These are phyloP conservation scores for Phengaris alcon DNA, from an alignment of 2,888 invertebrate genomes.

Conservation along the genomic window DNA sequence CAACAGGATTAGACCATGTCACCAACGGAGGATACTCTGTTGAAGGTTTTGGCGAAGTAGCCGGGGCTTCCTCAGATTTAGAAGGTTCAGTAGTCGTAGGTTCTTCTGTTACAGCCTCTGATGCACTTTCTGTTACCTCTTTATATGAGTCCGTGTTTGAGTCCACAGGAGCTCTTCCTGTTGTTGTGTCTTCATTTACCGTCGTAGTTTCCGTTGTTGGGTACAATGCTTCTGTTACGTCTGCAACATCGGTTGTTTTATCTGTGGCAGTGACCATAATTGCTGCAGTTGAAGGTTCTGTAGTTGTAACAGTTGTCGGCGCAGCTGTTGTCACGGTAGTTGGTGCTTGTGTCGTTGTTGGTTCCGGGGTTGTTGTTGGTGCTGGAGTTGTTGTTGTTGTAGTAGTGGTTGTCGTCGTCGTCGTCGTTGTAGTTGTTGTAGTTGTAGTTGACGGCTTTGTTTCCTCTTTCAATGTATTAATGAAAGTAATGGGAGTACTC, in stretches of 20 bases:
- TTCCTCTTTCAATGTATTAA: constrained; percentile 52
- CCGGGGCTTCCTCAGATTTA: constrained; percentile 40
- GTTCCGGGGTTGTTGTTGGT: constrained; percentile 44
- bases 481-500: constrained; percentile 60
- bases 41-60: constrained; percentile 42
- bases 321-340: constrained; percentile 47
- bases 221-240: constrained; percentile 38
- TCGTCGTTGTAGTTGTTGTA: constrained; percentile 43
- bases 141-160: constrained; percentile 1
- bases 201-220: constrained; percentile 43
- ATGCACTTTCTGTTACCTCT: constrained; percentile 43
- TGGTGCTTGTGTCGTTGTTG: constrained; percentile 42
- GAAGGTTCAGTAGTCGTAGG: constrained; percentile 48
- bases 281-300: constrained; percentile 39
- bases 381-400: constrained; percentile 47
- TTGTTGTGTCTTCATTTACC: constrained; percentile 28
- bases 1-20: constrained; percentile 75
- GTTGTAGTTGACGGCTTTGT: constrained; percentile 45
- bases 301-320: constrained; percentile 41
- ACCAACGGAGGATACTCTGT: constrained; percentile 64
- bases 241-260: no score
- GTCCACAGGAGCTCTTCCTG: constrained; percentile 34
- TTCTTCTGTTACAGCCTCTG: constrained; percentile 47
- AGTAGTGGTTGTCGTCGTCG: constrained; percentile 40
- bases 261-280: constrained; percentile 35